Evolutionary conservation across 2,888 invertebrate species (phyloP).

Genomic region (Carterocephalus palaemon): DNA sequence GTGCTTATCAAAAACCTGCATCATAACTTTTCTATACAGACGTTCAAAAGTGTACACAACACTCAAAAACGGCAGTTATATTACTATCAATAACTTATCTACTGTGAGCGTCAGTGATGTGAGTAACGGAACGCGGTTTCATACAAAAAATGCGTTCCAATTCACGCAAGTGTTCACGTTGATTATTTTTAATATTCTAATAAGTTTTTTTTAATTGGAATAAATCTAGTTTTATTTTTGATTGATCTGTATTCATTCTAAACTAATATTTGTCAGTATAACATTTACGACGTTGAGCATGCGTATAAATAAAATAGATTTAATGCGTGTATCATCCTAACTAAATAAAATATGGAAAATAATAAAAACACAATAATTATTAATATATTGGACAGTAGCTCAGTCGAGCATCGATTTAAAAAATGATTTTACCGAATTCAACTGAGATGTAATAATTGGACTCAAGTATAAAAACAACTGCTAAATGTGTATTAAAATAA

Average conservation of each 20-base stretch:
- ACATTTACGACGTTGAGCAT: conserved; percentile 7
- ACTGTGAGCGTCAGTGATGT: conserved; percentile 19
- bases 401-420: no score
- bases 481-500: not conserved
- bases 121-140: conserved; percentile 5
- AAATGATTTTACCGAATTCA: no score
- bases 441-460: no score
- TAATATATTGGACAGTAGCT: no score
- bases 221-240: no score
- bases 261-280: no score
- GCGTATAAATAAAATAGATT: not conserved
- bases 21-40: not conserved
- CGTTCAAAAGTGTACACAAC: conserved; percentile 14
- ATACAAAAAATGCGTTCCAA: conserved; percentile 13
- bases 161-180: not conserved
- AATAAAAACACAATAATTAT: not conserved
- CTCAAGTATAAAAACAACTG: no score
- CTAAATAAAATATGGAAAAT: not conserved
- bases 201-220: no score
- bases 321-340: not conserved
- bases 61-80: conserved; percentile 18
- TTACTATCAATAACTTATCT: conserved; percentile 13
- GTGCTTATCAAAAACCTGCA: not conserved
- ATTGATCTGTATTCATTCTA: no score
- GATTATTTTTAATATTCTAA: no score